A percentile compares a stretch with the other conserved stretches of the same genome.
phyloP scores from a whole-genome alignment of 2,113 vertebrate species.

The Zingel zingel region DNA sequence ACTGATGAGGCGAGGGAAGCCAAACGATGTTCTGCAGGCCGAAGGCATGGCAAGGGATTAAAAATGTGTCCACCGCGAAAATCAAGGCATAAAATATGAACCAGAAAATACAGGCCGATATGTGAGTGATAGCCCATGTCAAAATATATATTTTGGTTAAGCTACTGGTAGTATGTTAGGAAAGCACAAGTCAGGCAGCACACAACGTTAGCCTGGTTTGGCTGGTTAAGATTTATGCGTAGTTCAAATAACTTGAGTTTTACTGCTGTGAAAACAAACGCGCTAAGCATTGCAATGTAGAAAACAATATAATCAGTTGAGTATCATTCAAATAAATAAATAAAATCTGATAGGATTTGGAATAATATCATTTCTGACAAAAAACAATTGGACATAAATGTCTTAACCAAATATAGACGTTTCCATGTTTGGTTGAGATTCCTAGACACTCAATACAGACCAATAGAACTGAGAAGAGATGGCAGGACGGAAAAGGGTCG shows the following conservation, averaged over 20 bases:
- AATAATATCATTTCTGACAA: slow-evolving; percentile 12
- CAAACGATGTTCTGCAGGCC: slow-evolving; percentile 18
- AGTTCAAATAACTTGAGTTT: not conserved
- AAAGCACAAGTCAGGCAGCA: not conserved
- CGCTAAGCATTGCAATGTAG: not conserved
- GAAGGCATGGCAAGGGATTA: slow-evolving; percentile 4
- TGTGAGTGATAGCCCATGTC: slow-evolving; percentile 2
- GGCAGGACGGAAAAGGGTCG: slow-evolving; percentile 34
- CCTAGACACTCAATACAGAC: slow-evolving; percentile 43
- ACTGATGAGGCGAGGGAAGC: slow-evolving; percentile 19
- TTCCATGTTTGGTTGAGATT: slow-evolving; percentile 57
- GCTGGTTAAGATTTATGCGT: not conserved
- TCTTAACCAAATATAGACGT: slow-evolving; percentile 20
- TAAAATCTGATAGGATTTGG: not conserved
- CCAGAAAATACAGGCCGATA: not conserved
- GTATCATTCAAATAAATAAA: not conserved
- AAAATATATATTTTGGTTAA: slow-evolving; percentile 21
- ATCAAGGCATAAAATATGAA: not conserved
- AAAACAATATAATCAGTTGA: not conserved
- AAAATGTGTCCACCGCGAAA: not conserved
- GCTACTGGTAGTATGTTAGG: slow-evolving; percentile 2
- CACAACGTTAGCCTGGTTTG: not conserved
- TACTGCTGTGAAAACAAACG: not conserved
- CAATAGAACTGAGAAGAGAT: slow-evolving; percentile 30
- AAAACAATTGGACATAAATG: slow-evolving; percentile 17